These are phyloP conservation scores for Neosilurus hyrtlii DNA, from an alignment of 2,797 vertebrate genomes.

Conservation along the genomic window DNA sequence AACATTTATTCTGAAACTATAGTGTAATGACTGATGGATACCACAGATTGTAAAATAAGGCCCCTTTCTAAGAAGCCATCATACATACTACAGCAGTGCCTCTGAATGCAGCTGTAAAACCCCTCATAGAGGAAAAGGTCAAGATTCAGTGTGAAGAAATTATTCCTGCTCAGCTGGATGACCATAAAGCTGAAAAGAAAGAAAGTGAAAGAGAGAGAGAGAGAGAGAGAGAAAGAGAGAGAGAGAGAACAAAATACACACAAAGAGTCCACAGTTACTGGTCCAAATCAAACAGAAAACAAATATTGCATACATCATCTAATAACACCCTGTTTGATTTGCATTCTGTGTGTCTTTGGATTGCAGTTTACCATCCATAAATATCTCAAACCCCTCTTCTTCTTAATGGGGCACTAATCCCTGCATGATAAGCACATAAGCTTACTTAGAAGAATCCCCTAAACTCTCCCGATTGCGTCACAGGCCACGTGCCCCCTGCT, in stretches of 20 bases:
- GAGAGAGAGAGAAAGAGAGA: conserved; percentile 44
- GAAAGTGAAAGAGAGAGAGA: conserved; percentile 25
- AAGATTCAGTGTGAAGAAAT: conserved; percentile 65
- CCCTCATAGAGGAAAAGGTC: conserved; percentile 69
- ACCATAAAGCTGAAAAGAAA: conserved; percentile 38
- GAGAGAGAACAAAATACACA: conserved; percentile 29
- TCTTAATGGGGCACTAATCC: conserved; percentile 66
- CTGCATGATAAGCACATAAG: conserved; percentile 66
- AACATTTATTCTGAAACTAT: conserved; percentile 2
- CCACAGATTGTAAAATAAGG: conserved; percentile 59
- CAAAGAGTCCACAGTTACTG: not conserved
- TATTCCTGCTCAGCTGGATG: conserved; percentile 67
- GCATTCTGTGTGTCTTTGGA: conserved; percentile 47
- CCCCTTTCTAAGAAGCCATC: conserved; percentile 62
- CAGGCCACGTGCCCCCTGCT: conserved; percentile 59
- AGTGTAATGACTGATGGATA: not conserved
- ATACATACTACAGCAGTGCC: conserved; percentile 63
- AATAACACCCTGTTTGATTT: conserved; percentile 34
- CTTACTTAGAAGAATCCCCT: conserved; percentile 57
- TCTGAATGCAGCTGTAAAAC: conserved; percentile 64
- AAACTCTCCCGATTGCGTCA: conserved; percentile 58
- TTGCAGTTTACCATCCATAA: conserved; percentile 60
- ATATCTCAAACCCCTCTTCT: conserved; percentile 59
- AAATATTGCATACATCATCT: not conserved
- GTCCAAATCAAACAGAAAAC: conserved; percentile 13